A percentile compares a stretch with the other conserved stretches of the same genome.
These are phyloP conservation scores for Timema cristinae DNA, from an alignment of 2,888 invertebrate species.

Conservation along the genomic window DNA sequence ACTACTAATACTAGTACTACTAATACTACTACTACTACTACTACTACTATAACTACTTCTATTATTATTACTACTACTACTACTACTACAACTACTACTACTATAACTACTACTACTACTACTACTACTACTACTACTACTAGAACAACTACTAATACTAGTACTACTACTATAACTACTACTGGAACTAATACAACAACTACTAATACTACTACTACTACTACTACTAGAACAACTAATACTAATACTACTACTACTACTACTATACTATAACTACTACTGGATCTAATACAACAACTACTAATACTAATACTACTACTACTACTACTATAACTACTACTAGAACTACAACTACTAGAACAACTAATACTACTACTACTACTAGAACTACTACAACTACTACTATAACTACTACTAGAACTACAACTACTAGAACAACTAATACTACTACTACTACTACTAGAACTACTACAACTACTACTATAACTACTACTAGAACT, in stretches of 20 bases:
- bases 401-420: constrained; percentile 16
- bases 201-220: background rate
- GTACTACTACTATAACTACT: background rate
- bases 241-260: background rate
- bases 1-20: no score
- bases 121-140: background rate
- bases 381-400: constrained; percentile 41
- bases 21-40: no score
- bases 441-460: constrained; percentile 15
- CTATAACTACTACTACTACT: background rate
- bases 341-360: background rate
- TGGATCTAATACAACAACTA: no score
- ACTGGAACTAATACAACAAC: background rate
- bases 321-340: constrained; percentile 8
- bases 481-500: constrained; percentile 16
- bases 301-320: background rate
- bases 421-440: constrained; percentile 16
- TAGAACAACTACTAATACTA: no score
- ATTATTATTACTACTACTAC: no score
- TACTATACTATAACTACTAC: no score
- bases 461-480: constrained; percentile 13
- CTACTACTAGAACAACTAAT: background rate
- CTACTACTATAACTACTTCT: no score
- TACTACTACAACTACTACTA: constrained; percentile 21
- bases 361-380: constrained; percentile 52